Conservation (phyloP, 2,113 vertebrate genomes). For the Rhizomys pruinosus region DNA sequence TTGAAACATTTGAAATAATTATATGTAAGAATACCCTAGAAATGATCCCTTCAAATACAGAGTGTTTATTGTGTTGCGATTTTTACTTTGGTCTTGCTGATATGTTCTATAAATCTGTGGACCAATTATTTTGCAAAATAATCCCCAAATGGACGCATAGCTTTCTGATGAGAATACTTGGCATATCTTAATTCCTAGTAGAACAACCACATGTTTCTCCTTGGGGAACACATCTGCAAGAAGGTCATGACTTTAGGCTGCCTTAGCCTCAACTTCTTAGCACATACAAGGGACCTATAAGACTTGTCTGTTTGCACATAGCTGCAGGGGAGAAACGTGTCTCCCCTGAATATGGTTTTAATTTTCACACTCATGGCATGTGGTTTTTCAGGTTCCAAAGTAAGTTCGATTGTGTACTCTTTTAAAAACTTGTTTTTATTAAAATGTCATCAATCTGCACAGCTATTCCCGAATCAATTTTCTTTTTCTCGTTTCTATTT, state of each 20-base stretch:
- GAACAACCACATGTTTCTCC: not conserved
- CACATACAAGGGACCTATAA: not conserved
- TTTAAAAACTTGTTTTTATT: slow-evolving; percentile 44
- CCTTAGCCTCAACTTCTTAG: not conserved
- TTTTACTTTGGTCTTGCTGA: not conserved
- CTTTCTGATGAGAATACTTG: not conserved
- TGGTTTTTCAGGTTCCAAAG: not conserved
- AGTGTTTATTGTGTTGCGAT: not conserved
- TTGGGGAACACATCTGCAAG: not conserved
- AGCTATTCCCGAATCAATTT: not conserved
- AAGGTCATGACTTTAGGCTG: not conserved
- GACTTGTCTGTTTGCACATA: not conserved
- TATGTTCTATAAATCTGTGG: not conserved
- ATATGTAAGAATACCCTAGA: not conserved
- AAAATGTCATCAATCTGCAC: slow-evolving; percentile 17
- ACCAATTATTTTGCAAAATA: not conserved
- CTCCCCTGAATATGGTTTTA: not conserved
- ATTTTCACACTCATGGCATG: not conserved
- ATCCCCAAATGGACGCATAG: not conserved
- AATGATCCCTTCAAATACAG: not conserved
- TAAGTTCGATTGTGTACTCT: not conserved
- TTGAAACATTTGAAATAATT: slow-evolving; percentile 39
- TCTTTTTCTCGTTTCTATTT: slow-evolving; percentile 15
- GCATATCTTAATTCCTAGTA: not conserved
- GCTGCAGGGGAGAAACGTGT: not conserved